Evolutionary conservation across 2,113 vertebrate species (phyloP), one percentile per base, ranked within the genome.

Genomic region (Elephantulus edwardii): DNA sequence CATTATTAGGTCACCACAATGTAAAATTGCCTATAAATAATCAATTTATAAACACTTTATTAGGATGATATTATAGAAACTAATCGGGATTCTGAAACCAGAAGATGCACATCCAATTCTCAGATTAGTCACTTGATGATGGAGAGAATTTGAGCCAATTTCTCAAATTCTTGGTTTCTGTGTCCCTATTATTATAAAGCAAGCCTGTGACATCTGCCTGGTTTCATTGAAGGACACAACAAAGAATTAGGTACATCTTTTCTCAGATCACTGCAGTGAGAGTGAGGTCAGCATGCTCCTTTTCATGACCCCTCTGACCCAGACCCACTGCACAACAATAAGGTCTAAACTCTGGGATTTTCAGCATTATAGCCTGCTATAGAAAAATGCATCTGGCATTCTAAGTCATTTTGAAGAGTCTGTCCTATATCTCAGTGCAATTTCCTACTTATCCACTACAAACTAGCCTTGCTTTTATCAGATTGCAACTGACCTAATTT

Each of bases 401-500:
- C 66, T 62, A 81, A 85, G 68, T 91, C 58, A 79, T 80, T 88
- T 85, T 71, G 42, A 89, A 89, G 75, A 89, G 50, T 14, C 48
- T 93, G 30, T 68, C 60, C 71, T 93, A 35, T 58, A 81, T 86
- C n/a, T 93, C 60, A 42, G 76, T 35, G 24, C 70, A 90, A 79
- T 95, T 95, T 95, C 48, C 83, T 89, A 91, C 48, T 94, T 91
- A 89, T 76, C 78, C 79, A 52, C 71, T 86, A 22, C 46, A 94
- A 52, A 91, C 50, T 74, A 82, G 62, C 66, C 46, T 60, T 68
- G 64, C 70, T 94, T 92, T 94, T 80, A 89, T 89, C 94, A 95
- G 80, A 94, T 91, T 91, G 88, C 78, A 83, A 76, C 92, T 93
- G 92, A 95, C 92, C 91, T 94, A 83, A 94, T 95, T 94, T 94